These are phyloP conservation scores for Urophycis tenuis DNA, from an alignment of 2,797 vertebrate genomes.

Conservation along the genomic window DNA sequence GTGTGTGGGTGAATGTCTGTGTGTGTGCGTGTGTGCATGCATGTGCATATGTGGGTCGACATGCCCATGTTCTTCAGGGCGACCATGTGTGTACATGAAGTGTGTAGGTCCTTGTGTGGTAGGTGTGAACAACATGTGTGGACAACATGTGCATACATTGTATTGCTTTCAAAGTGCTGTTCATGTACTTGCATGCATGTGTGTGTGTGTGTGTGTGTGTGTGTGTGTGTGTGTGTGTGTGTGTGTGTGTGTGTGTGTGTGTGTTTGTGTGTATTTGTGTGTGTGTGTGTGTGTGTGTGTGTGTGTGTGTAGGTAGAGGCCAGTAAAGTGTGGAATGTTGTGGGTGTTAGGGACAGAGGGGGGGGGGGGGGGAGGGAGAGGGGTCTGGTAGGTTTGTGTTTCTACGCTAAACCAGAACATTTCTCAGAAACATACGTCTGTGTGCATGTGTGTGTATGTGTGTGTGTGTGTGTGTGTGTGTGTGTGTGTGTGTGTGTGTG, in stretches of 20 bases:
- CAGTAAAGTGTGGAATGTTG: neutral
- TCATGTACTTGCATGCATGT: neutral
- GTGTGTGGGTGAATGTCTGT: too few species aligned
- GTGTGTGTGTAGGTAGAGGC: neutral
- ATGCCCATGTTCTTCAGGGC: too few species aligned
- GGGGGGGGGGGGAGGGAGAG: neutral
- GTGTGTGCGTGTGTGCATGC: too few species aligned
- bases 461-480: neutral
- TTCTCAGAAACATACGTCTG: neutral
- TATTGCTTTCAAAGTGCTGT: neutral
- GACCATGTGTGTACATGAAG: too few species aligned
- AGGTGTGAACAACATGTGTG: too few species aligned
- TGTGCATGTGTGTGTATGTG: neutral
- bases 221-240: conserved; percentile 4
- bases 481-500: conserved; percentile 2
- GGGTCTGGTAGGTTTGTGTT: neutral
- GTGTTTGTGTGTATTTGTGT: neutral
- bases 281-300: neutral
- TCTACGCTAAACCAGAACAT: neutral
- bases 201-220: conserved; percentile 6
- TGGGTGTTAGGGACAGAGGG: neutral
- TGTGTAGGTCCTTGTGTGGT: too few species aligned
- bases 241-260: neutral
- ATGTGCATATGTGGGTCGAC: too few species aligned
- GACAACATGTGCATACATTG: too few species aligned